These are phyloP conservation scores for Beaufortia kweichowensis DNA, from an alignment of 2,113 vertebrate species.

Conservation along the genomic window DNA sequence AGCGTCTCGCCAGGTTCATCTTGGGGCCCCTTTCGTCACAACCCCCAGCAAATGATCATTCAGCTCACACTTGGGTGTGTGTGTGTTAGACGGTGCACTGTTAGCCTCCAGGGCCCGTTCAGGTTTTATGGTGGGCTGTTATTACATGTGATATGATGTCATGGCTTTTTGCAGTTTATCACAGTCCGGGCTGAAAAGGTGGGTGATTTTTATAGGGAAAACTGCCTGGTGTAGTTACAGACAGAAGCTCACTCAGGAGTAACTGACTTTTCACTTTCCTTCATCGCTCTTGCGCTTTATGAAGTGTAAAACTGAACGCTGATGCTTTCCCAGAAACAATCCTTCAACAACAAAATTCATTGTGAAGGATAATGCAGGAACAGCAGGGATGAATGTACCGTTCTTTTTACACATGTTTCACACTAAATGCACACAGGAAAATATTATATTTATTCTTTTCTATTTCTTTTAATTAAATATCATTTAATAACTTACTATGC, in stretches of 20 bases:
- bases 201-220: conserved; percentile 15
- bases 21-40: conserved; percentile 18
- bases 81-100: conserved; percentile 1
- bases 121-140: conserved; percentile 20
- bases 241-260: background rate
- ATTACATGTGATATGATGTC: conserved; percentile 39
- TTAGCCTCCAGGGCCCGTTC: conserved; percentile 20
- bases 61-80: background rate
- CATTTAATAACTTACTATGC: too few relatives aligned
- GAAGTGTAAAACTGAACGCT: background rate
- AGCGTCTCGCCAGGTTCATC: conserved; percentile 7
- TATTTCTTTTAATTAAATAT: background rate
- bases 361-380: background rate
- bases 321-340: background rate
- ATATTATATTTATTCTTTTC: background rate
- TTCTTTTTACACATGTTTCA: background rate
- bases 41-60: background rate
- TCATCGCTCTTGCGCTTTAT: conserved; percentile 23
- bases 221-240: background rate
- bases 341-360: background rate
- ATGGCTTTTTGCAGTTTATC: conserved; percentile 30
- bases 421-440: background rate
- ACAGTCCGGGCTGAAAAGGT: background rate
- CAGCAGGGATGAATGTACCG: background rate
- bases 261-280: background rate